Evolutionary conservation across 2,113 vertebrate species (phyloP).

Genomic region (Edolisoma coerulescens): DNA sequence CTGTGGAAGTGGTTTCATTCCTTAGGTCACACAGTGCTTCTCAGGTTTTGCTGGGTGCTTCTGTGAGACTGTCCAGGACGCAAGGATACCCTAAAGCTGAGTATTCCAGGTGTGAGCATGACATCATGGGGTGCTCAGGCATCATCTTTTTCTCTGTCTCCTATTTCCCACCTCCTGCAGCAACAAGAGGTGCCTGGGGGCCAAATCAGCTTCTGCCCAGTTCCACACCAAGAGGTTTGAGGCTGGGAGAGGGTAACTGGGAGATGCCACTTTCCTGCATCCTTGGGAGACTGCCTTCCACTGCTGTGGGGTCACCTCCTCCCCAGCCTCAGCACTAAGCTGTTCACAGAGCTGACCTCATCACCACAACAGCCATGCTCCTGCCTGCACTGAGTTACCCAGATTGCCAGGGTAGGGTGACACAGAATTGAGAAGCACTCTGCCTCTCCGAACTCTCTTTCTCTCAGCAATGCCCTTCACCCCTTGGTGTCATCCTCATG

Average conservation of each 20-base stretch:
- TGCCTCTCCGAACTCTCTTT: not conserved
- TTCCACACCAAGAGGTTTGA: not conserved
- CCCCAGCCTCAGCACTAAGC: not conserved
- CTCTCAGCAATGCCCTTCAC: not conserved
- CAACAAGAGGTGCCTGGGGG: accelerated
- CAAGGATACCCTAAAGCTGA: not conserved
- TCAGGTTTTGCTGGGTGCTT: not conserved
- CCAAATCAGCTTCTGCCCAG: not conserved
- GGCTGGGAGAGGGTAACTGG: not conserved
- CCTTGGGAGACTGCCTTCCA: not conserved
- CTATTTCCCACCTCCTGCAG: not conserved
- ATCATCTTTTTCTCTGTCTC: not conserved
- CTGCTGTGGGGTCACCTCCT: not conserved
- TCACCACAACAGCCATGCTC: not conserved
- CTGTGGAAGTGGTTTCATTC: not conserved
- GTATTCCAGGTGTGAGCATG: accelerated
- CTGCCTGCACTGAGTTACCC: not conserved
- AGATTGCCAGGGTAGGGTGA: not conserved
- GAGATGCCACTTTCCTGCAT: not conserved
- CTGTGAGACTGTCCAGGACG: not conserved
- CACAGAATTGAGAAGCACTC: not conserved
- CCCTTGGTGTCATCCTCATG: not conserved
- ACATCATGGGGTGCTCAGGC: not conserved
- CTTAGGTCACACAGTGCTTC: not conserved
- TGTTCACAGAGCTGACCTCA: not conserved